phyloP scores from a whole-genome alignment of 2,888 invertebrate species.

The Resseliella maxima region DNA sequence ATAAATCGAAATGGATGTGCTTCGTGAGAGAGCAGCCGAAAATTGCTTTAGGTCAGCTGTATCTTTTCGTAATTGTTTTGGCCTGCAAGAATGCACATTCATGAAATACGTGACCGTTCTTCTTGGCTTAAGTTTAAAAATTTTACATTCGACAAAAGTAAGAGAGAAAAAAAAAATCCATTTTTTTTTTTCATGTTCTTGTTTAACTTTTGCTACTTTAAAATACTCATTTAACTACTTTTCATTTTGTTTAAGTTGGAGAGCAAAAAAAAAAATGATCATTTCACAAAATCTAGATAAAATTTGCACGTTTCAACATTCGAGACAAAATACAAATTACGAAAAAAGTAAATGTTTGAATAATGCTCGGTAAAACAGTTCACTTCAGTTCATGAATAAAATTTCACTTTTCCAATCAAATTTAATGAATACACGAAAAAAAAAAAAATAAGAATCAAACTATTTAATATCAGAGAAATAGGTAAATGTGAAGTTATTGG shows the following conservation, averaged over 20 bases:
- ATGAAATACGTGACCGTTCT: neutral
- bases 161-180: too few species aligned
- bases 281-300: too few species aligned
- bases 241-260: neutral
- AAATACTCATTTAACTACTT: neutral
- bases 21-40: neutral
- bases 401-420: neutral
- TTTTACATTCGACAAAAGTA: too few species aligned
- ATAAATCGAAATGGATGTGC: neutral
- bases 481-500: too few species aligned
- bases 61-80: neutral
- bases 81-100: neutral
- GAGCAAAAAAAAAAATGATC: too few species aligned
- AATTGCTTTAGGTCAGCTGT: neutral
- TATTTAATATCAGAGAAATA: too few species aligned
- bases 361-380: too few species aligned
- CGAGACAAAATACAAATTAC: too few species aligned
- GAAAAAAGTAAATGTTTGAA: too few species aligned
- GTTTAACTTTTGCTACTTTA: neutral
- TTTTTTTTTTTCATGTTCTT: neutral
- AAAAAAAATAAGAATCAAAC: too few species aligned
- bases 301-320: too few species aligned
- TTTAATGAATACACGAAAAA: neutral
- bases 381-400: too few species aligned
- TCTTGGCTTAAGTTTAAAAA: neutral